Conservation (phyloP, 1,140 invertebrate genomes). For the Hyphantria cunea region DNA sequence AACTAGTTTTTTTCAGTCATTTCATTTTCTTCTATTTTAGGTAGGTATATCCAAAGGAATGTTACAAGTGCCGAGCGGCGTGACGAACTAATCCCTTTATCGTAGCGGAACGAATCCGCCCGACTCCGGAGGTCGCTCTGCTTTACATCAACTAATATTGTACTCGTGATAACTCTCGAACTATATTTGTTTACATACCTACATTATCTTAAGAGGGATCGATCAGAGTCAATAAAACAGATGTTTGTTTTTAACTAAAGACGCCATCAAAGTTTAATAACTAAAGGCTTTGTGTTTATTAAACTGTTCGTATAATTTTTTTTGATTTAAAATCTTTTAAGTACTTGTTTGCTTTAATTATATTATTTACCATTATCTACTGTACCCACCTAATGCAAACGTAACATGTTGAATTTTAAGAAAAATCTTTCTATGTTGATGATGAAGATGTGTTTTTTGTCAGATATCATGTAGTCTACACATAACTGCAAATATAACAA, state of each 20-base stretch:
- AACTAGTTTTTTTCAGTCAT: constrained; percentile 2
- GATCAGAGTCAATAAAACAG: constrained; percentile 54
- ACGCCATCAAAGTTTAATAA: constrained; percentile 8
- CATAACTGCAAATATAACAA: too few species aligned
- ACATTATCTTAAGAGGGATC: constrained; percentile 51
- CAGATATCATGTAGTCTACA: too few species aligned
- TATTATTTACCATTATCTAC: too few species aligned
- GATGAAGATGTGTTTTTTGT: too few species aligned
- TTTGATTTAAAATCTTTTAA: too few species aligned
- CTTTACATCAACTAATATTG: constrained; percentile 56
- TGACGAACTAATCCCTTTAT: constrained; percentile 69
- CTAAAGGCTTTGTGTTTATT: too few species aligned
- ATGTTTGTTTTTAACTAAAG: constrained; percentile 43
- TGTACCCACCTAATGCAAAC: too few species aligned
- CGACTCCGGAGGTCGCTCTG: constrained; percentile 50
- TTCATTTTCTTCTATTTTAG: constrained; percentile 16
- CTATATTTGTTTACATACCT: constrained; percentile 48
- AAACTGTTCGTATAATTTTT: too few species aligned
- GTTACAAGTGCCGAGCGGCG: constrained; percentile 39
- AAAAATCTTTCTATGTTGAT: neutral
- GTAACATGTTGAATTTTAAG: neutral
- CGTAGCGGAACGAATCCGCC: constrained; percentile 62
- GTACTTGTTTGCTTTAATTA: too few species aligned
- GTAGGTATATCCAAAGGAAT: constrained; percentile 37
- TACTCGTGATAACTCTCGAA: constrained; percentile 54